These are phyloP conservation scores for Ictidomys tridecemlineatus DNA, from an alignment of 2,113 vertebrate species.

Conservation along the genomic window DNA sequence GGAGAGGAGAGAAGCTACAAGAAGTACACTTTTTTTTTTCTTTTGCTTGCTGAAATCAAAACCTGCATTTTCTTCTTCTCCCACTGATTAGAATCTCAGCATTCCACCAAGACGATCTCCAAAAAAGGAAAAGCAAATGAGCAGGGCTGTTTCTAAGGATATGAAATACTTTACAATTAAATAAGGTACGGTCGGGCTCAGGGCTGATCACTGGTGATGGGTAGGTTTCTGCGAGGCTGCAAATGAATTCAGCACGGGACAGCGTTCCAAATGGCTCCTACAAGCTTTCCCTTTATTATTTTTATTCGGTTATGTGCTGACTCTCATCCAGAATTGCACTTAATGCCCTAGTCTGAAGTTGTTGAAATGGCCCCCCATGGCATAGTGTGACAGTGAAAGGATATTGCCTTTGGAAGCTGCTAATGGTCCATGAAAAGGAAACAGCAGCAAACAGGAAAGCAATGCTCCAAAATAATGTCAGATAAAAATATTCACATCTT, in stretches of 20 bases:
- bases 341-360: slow-evolving; percentile 90
- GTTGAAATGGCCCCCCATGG: slow-evolving; percentile 89
- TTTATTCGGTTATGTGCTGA: slow-evolving; percentile 92
- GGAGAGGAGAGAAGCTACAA: slow-evolving; percentile 68
- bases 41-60: slow-evolving; percentile 85
- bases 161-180: slow-evolving; percentile 91
- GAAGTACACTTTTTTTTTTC: slow-evolving; percentile 70
- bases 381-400: slow-evolving; percentile 89
- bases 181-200: slow-evolving; percentile 85
- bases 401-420: slow-evolving; percentile 92
- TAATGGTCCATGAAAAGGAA: slow-evolving; percentile 90
- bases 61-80: slow-evolving; percentile 87
- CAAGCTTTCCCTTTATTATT: slow-evolving; percentile 91
- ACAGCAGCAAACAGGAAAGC: slow-evolving; percentile 87
- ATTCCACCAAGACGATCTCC: slow-evolving; percentile 86
- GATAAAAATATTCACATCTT: slow-evolving; percentile 84
- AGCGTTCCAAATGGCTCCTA: slow-evolving; percentile 90
- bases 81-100: slow-evolving; percentile 87
- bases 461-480: slow-evolving; percentile 87
- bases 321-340: slow-evolving; percentile 90
- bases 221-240: slow-evolving; percentile 88
- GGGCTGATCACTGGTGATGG: slow-evolving; percentile 88
- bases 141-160: slow-evolving; percentile 86
- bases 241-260: slow-evolving; percentile 90
- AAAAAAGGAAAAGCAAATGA: slow-evolving; percentile 89